Evolutionary conservation across 2,797 vertebrate genomes (phyloP), one percentile per base, ranked within the genome.

Genomic region (Galaxias olidus): DNA sequence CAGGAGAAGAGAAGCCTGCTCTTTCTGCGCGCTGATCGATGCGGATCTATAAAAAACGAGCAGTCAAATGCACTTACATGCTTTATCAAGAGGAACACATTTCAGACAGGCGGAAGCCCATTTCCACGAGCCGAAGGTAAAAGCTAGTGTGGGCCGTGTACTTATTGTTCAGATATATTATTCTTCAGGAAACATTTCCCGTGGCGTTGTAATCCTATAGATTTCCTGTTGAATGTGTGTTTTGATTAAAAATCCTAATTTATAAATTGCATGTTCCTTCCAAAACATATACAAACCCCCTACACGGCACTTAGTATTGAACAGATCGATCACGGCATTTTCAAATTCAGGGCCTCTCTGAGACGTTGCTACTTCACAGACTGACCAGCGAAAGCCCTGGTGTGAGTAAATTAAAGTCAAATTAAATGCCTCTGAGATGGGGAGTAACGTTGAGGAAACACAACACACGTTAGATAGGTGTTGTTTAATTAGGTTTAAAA

Each of bases 21-120:
- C 72, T 77, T 89, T 79, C 84, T 72, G 66, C 73, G 66, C 30
- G 53, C 76, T 81, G 89, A 93, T 94, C 93, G 85, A 95, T 94
- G 86, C 11, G 67, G 77, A 88, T 87, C 82, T 85, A 86, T 75
- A 76, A 68, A 82, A 66, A 86, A 90, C 77, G 86, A 90, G 88
- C 79, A 87, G 85, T 69, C 76, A 81, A 88, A 86, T 83, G 68
- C 52, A 76, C 80, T 82, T 80, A 75, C 61, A 75, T 46, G 50
- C 62, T 82, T 64, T 73, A 74, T 71, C 56, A 53, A 47, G 40
- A 64, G 66, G 55, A 73, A 66, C 40, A 76, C 77, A 75, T 54
- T 43, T 47, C 52, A 56, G 51, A 56, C 41, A 64, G 55, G 43
- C 72, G 61, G 51, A 61, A 59, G 52, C 54, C 59, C 11, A 51